Base-by-base conservation (phyloP, 2,113 vertebrate species). In the Aptenodytes patagonicus region DNA sequence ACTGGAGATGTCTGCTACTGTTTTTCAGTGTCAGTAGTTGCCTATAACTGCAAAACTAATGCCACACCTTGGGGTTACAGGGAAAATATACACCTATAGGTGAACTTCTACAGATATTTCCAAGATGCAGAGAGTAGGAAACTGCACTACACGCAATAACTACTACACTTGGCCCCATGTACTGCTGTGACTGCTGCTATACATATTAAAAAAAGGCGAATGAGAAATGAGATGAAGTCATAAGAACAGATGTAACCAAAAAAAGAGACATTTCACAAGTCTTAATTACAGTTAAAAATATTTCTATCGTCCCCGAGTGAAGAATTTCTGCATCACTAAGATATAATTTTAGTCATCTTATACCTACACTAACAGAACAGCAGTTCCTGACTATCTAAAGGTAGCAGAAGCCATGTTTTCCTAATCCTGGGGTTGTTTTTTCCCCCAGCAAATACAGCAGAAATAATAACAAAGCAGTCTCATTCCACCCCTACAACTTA, bases 201-300 rank as follows among this genome's bases (percentile, higher is more conserved):
- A 70, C 18, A 60, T 82, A 51, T 66, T 93, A 32, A 34, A 47
- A 60, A 93, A 86, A 90, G 20, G 25, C 3, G 0, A 86, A 83
- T 51, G 24, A 87, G 36, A 90, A 87, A 78, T 32, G 8, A 65
- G 44, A 42, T 78, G 38, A 93, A 87, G 46, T 88, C 62, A 62
- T 46, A 87, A 85, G 40, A 90, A 88, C 29, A 90, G 55, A 83
- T 80, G 62, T 80, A 71, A n/a, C 38, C 49, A 70, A 89, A 72
- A 92, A 68, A 66, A 38, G 36, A 94, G 34, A 72, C 26, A 90
- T 88, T 93, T 92, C 31, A 52, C 17, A 90, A 78, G 72, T 19
- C 38, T 90, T 95, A 94, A 93, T 96, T 90, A 68, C 32, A 90
- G 64, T 83, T 94, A 71, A 92, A 96, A 94, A 89, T 92, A 92